These are phyloP conservation scores for Sinocyclocheilus maitianheensis DNA, from an alignment of 2,113 vertebrate species.

Conservation along the genomic window DNA sequence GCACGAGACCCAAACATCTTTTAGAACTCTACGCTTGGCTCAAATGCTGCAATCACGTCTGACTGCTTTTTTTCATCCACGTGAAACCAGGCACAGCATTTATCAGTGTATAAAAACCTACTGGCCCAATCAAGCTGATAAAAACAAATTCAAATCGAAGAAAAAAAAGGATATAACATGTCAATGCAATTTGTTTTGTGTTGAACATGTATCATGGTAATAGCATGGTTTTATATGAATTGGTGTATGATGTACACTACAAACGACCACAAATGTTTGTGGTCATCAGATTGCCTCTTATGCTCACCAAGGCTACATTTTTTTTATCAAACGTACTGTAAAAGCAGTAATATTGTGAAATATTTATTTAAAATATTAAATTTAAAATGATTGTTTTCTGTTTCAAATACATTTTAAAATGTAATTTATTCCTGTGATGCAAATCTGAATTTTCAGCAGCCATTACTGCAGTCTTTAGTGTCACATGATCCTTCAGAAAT, in stretches of 20 bases:
- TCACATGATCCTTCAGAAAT: too few species aligned
- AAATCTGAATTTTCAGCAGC: too few species aligned
- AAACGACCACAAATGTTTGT: neutral
- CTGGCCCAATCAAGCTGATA: neutral
- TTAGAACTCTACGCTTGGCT: conserved; percentile 24
- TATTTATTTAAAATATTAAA: too few species aligned
- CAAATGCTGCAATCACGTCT: neutral
- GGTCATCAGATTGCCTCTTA: neutral
- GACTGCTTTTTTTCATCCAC: neutral
- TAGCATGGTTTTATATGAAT: neutral
- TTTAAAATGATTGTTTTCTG: too few species aligned
- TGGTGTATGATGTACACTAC: neutral
- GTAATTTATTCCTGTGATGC: too few species aligned
- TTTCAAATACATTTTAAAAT: too few species aligned
- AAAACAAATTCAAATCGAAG: neutral
- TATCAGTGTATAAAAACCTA: neutral
- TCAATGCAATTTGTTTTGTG: neutral
- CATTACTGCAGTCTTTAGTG: too few species aligned
- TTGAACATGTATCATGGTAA: too few species aligned
- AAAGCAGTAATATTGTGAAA: too few species aligned
- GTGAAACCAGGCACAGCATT: neutral
- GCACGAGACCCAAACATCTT: conserved; percentile 11
- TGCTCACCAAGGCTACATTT: neutral
- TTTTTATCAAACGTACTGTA: too few species aligned
- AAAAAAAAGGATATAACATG: neutral